Evolutionary conservation across 1,140 invertebrate genomes (phyloP).

Genomic region (Samia ricini): DNA sequence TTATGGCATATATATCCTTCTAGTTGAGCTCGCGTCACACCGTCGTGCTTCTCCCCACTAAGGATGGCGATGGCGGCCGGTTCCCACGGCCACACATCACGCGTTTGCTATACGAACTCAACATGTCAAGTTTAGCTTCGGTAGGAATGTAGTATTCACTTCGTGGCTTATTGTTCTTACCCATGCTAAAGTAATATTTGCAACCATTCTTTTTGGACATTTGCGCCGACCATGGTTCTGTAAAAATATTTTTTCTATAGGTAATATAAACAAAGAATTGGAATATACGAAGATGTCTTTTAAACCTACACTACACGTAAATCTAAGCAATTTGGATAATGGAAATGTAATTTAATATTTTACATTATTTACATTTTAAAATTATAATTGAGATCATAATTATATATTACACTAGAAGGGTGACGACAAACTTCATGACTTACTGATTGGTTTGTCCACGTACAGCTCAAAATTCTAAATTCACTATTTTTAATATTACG

Average conservation of each 20-base stretch:
- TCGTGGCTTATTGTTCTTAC: constrained; percentile 36
- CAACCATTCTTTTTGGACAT: constrained; percentile 53
- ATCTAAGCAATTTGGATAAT: neutral
- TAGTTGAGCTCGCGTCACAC: constrained; percentile 41
- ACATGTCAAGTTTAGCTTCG: constrained; percentile 49
- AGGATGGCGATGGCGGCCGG: constrained; percentile 42
- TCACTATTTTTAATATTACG: no score
- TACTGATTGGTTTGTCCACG: no score
- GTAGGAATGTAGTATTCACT: constrained; percentile 47
- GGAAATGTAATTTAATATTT: no score
- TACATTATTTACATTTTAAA: no score
- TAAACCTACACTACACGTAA: neutral
- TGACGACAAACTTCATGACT: no score
- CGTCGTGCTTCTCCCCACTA: constrained; percentile 37
- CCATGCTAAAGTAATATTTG: constrained; percentile 55
- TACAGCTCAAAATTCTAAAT: no score
- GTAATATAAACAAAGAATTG: neutral
- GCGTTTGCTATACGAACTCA: constrained; percentile 38
- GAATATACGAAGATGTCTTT: neutral
- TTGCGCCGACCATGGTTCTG: constrained; percentile 65
- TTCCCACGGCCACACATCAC: constrained; percentile 64
- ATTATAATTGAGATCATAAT: no score
- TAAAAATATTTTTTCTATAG: constrained; percentile 23
- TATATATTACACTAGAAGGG: no score
- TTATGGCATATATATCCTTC: constrained; percentile 40